A percentile compares a stretch with the other conserved stretches of the same genome.
Evolutionary conservation across 1,140 invertebrate species (phyloP).

Genomic region (Macrosteles quadrilineatus): DNA sequence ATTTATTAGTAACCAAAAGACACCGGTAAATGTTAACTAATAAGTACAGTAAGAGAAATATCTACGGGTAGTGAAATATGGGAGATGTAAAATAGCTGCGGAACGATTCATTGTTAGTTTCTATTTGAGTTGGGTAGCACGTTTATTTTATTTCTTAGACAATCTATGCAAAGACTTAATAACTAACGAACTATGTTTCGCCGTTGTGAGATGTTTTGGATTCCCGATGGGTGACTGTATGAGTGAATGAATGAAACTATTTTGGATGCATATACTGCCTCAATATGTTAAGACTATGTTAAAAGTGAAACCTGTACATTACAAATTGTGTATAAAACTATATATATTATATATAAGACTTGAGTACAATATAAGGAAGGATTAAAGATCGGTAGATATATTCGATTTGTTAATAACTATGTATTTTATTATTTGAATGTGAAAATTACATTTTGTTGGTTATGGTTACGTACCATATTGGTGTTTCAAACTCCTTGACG

Average conservation of each 20-base stretch:
- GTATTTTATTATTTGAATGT: constrained; percentile 24
- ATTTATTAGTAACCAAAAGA: constrained; percentile 18
- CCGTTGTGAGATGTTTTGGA: background rate
- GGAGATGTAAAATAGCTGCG: too few relatives aligned
- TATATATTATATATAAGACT: constrained; percentile 24
- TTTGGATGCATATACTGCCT: constrained; percentile 29
- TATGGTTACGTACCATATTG: constrained; percentile 3
- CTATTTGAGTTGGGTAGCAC: background rate
- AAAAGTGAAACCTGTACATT: constrained; percentile 7
- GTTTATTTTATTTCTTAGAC: constrained; percentile 26
- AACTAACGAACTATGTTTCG: background rate
- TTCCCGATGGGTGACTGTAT: background rate
- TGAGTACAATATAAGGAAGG: constrained; percentile 17
- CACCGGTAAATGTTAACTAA: constrained; percentile 7
- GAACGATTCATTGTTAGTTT: background rate
- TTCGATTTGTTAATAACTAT: constrained; percentile 18
- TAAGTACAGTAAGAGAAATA: background rate
- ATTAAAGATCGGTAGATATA: constrained; percentile 1
- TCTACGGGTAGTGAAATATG: background rate
- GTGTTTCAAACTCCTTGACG: too few relatives aligned
- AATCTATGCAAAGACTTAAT: constrained; percentile 23
- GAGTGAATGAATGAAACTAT: constrained; percentile 9
- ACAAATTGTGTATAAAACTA: constrained; percentile 25
- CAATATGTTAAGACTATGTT: constrained; percentile 26
- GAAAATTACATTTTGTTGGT: constrained; percentile 19